Evolutionary conservation across 2,888 invertebrate genomes (phyloP), one percentile per base, ranked within the genome.

Genomic region (Hyposoter didymator): DNA sequence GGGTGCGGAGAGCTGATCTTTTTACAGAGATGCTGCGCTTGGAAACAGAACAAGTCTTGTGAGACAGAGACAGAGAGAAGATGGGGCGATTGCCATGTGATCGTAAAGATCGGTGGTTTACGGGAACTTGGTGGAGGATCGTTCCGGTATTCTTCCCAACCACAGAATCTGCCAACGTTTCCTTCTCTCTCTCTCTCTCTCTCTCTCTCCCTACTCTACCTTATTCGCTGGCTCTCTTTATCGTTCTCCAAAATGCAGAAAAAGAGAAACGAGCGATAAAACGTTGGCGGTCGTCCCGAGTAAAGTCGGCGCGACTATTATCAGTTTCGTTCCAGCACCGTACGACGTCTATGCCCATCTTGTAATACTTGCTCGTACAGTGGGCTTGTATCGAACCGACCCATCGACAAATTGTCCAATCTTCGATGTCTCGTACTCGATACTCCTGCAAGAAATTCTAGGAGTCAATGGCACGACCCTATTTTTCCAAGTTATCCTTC

Each of bases 31-130:
- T 78, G 45, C 35, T 14, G 17, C 45, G 19, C 22, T 47, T 28
- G 78, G 55, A 62, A 78, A 66, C 35, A 78, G 43, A 55, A 75
- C 22, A 45, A 69, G 35, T 52, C 28, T 74, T 74, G 78, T 55
- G 43, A 32, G 45, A 43, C 32, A 28, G 55, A 52, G 43, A 22
- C 6, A 28, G 43, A 32, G 32, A 80, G 52, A 80, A 45, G 49
- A 62, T 22, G 73, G 52, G n/a, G 32, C 67, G 78, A 81, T 80
- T 55, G 69, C 78, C 49, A 69, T 74, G 84, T 84, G 85, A 88
- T 87, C 81, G 86, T 84, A 87, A 86, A 87, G 83, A 82, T 84
- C 83, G 82, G 84, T 84, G 84, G 78, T 87, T 87, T 86, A 82
- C 86, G 84, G 73, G 78, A 85, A 84, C 76, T 84, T 69, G 59